Percentiles rank a stretch among this genome's conserved stretches.
Conservation (phyloP, 92 coral and sea anemone species). For the Zoanthus solanderi region DNA sequence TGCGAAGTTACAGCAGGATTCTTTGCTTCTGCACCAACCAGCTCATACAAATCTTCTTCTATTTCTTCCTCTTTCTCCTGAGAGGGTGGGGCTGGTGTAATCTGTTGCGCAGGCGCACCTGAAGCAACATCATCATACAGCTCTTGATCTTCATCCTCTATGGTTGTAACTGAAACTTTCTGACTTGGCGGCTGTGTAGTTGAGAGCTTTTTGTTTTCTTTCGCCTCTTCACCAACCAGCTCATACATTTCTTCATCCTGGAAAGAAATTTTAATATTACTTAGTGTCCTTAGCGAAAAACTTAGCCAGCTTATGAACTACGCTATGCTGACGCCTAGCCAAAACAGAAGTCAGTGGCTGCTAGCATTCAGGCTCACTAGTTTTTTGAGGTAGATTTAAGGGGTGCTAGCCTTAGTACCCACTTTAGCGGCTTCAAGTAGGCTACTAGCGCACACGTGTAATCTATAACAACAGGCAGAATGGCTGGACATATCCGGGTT, state of each 20-base stretch:
- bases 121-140: conserved; percentile 49
- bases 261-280: not conserved
- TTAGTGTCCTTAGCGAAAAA: too few species aligned
- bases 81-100: not conserved
- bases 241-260: conserved; percentile 43
- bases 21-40: conserved; percentile 38
- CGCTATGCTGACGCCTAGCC: too few species aligned
- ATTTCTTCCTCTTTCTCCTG: conserved; percentile 6
- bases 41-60: conserved; percentile 43
- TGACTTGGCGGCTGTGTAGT: not conserved
- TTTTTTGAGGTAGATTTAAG: too few species aligned
- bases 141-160: conserved; percentile 31
- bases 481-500: too few species aligned
- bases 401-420: too few species aligned
- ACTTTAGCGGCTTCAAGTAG: too few species aligned
- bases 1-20: conserved; percentile 9
- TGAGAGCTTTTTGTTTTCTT: not conserved
- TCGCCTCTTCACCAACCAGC: conserved; percentile 37
- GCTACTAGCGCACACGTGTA: too few species aligned
- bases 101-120: not conserved
- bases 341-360: too few species aligned
- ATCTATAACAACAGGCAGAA: too few species aligned
- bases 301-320: too few species aligned
- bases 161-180: not conserved
- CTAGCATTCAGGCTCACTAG: too few species aligned